A percentile compares a stretch with the other conserved stretches of the same genome.
Evolutionary conservation across 2,888 invertebrate species (phyloP).

Genomic region (Cephus spinipes): DNA sequence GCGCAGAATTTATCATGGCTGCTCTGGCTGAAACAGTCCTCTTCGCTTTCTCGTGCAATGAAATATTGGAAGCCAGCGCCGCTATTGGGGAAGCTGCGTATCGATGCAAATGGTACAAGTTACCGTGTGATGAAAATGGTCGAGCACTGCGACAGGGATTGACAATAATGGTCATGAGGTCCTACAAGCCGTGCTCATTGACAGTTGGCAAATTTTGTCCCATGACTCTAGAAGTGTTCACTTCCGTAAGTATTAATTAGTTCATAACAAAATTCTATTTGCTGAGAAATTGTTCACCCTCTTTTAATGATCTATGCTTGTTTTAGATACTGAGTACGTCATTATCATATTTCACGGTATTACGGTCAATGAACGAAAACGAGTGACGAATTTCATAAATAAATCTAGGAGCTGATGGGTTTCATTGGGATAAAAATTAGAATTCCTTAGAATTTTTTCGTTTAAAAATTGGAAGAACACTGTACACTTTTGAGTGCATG

Average conservation of each 20-base stretch:
- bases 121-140: neutral
- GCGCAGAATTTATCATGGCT: neutral
- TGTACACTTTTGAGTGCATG: too few species aligned
- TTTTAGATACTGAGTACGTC: too few species aligned
- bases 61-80: constrained; percentile 25
- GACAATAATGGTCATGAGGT: constrained; percentile 29
- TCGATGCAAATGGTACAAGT: constrained; percentile 20
- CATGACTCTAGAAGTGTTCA: constrained; percentile 36
- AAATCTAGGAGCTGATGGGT: too few species aligned
- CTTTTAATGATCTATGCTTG: too few species aligned
- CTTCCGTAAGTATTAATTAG: constrained; percentile 16
- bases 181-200: constrained; percentile 27
- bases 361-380: too few species aligned
- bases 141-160: constrained; percentile 28
- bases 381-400: too few species aligned
- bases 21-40: constrained; percentile 25
- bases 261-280: too few species aligned
- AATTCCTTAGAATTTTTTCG: too few species aligned
- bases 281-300: too few species aligned
- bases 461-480: too few species aligned
- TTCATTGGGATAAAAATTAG: too few species aligned
- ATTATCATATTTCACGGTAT: too few species aligned
- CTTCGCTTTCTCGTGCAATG: constrained; percentile 35
- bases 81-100: constrained; percentile 21
- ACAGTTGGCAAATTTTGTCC: constrained; percentile 39